Conservation (phyloP, 2,797 vertebrate species). For the Pygocentrus nattereri region DNA sequence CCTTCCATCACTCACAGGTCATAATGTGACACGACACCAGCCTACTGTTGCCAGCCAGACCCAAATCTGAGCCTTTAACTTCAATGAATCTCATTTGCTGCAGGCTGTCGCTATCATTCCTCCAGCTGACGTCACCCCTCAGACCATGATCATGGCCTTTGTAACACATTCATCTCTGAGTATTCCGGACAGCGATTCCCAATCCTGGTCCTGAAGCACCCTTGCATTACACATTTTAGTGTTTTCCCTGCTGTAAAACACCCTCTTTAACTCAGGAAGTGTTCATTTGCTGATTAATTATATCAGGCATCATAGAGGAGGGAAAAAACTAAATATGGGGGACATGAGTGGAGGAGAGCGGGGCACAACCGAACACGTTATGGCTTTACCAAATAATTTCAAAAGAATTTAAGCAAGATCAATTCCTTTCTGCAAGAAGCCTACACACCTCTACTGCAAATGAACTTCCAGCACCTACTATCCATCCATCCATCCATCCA, state of each 20-base stretch:
- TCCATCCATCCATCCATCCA: too few species aligned
- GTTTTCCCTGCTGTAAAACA: background rate
- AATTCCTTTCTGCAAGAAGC: too few species aligned
- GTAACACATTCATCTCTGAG: background rate
- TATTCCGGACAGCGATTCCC: background rate
- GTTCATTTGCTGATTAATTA: background rate
- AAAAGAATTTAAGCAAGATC: too few species aligned
- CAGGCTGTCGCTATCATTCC: slow-evolving; percentile 71
- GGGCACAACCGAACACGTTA: too few species aligned
- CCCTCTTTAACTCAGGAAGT: background rate
- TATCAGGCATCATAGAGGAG: too few species aligned
- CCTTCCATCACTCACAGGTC: slow-evolving; percentile 72
- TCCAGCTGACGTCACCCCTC: background rate
- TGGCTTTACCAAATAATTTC: too few species aligned
- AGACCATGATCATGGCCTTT: background rate
- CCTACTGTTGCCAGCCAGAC: slow-evolving; percentile 70
- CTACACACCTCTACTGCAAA: too few species aligned
- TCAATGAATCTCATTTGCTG: slow-evolving; percentile 85
- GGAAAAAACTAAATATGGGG: too few species aligned
- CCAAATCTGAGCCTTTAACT: slow-evolving; percentile 78
- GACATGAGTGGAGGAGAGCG: too few species aligned
- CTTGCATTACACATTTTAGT: background rate
- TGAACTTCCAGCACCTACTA: too few species aligned
- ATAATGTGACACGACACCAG: slow-evolving; percentile 82
- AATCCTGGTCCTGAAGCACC: background rate